Base-by-base conservation (phyloP, 2,113 vertebrate species). In the Bostrychus sinensis region DNA sequence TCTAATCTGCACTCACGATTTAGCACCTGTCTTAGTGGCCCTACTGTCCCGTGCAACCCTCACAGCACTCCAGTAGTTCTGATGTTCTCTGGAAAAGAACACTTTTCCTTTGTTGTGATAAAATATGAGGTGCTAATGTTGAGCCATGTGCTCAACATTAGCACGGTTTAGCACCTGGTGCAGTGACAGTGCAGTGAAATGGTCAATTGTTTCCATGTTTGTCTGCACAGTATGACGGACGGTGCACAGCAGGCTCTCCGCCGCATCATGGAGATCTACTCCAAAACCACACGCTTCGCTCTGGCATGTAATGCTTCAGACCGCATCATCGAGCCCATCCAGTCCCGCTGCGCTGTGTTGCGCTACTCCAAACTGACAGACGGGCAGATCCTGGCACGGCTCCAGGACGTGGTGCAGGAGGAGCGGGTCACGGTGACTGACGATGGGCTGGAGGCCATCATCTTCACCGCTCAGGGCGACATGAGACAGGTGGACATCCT, bases 221-320 rank as follows among this genome's bases (percentile, higher is more conserved):
- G 13, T 28, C 12, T 46, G 43, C 11, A 12, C 78, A 98, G 97
- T 83, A 99, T 99, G 97, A 99, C 97, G 0, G 97, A 99, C 11
- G 97, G 97, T 10, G 97, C 97, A 4, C 97, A 99, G 90, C 97
- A 99, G 77, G 97, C 97, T 0, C 22, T 99, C 74, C 93, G 97
- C 67, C 94, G 97, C 72, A 99, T 97, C 42, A 99, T 99, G 97
- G 97, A 99, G 77, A 98, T 99, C 71, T 99, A 98, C 83, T 98
- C 96, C 4, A 98, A 97, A 81, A 99, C 96, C 0, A 99, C 97
- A 0, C 95, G 97, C 56, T 99, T 99, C 0, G 96, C 97, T 0
- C 92, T 99, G 0, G 97, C 97, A 0, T 99, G 97, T 60, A 99
- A 99, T 0, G 96, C 96, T 25, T 99, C 97, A 0, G 96, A 99